Evolutionary conservation across 2,888 invertebrate genomes (phyloP), one percentile per base, ranked within the genome.

Genomic region (Parochlus steinenii): DNA sequence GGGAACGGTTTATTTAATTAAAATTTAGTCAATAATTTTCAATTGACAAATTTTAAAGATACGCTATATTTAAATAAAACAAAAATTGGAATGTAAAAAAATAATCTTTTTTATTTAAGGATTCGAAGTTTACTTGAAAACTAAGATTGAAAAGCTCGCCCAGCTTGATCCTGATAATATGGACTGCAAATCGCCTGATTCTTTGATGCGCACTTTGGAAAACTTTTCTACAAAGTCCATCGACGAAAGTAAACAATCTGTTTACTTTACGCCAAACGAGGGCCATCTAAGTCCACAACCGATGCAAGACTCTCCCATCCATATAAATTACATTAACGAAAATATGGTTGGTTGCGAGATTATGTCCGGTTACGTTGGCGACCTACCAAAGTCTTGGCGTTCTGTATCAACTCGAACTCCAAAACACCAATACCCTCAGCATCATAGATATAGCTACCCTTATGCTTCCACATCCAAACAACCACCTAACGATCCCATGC

Each of bases 181-280:
- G 15, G 34, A 34, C 16, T 34, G 22, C 28, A 27, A 28, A 22
- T 34, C 34, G 3, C 34, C 28, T 8, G 34, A 34, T 10, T 34
- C n/a, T n/a, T n/a, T n/a, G n/a, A n/a, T n/a, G n/a, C n/a, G n/a
- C n/a, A n/a, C 14, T 14, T 8, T 24, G 10, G 31, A 31, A 23
- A 22, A 17, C 26, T 33, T 33, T 41, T 50, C 54, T 29, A 34
- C 45, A 2, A 46, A 45, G 38, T 44, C 45, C 27, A 40, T 43
- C 33, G 45, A 45, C 31, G 71, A 73, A 44, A 79, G 78, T 55
- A 71, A 67, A 52, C 61, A 72, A 47, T 78, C 78, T 32, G 69
- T 83, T 33, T 85, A 85, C 56, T 85, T 81, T 58, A 83, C 85
- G 31, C 83, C 85, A 8, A 77, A 77, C 4, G 80, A 79, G 52